A percentile compares a stretch with the other conserved stretches of the same genome.
These are phyloP conservation scores for Calliopsis andreniformis DNA, from an alignment of 1,140 invertebrate species.

Conservation along the genomic window DNA sequence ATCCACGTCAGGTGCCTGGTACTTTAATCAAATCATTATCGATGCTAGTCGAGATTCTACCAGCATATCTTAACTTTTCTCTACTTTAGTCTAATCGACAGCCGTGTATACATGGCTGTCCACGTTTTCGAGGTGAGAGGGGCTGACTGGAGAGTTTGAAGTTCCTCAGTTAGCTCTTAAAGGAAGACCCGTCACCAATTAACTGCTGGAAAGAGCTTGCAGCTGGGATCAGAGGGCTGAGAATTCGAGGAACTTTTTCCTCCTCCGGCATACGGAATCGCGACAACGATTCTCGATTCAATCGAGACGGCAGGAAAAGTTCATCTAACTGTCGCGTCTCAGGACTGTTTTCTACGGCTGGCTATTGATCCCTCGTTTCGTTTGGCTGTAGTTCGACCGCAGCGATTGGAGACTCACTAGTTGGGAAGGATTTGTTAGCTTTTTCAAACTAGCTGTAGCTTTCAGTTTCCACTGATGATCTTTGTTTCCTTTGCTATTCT, in stretches of 20 bases:
- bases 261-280: slow-evolving; percentile 8
- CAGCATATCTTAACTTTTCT: background rate
- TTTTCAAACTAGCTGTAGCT: no score
- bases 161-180: background rate
- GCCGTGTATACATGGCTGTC: background rate
- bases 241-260: background rate
- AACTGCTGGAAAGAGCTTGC: background rate
- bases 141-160: background rate
- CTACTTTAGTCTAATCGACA: background rate
- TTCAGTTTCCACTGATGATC: no score
- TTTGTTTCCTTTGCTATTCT: no score
- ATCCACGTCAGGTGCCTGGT: background rate
- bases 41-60: background rate
- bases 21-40: slow-evolving; percentile 6
- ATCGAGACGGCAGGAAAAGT: slow-evolving; percentile 14
- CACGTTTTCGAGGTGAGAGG: background rate
- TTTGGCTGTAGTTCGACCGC: no score
- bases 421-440: no score
- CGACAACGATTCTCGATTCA: slow-evolving; percentile 19
- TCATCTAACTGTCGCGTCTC: background rate
- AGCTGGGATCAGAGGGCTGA: background rate
- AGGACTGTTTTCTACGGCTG: background rate
- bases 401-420: no score
- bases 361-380: background rate
- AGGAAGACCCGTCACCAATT: slow-evolving; percentile 7